phyloP scores from a whole-genome alignment of 2,113 vertebrate genomes.

The Mola mola region DNA sequence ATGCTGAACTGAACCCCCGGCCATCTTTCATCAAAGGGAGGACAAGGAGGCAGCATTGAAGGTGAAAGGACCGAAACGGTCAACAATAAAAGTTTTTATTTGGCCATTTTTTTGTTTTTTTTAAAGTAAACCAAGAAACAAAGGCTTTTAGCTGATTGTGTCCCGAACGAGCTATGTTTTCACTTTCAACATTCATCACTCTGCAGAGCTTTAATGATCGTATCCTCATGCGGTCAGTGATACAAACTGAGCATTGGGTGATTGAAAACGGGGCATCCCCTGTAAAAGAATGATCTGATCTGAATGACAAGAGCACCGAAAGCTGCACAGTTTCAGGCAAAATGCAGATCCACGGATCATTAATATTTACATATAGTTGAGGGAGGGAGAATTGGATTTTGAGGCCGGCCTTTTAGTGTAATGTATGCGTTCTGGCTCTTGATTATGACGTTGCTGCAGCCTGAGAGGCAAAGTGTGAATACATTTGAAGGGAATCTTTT shows the following conservation, averaged over 20 bases:
- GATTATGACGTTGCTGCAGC: slow-evolving; percentile 62
- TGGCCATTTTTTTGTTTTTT: not conserved
- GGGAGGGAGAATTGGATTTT: slow-evolving; percentile 71
- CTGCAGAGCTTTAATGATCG: not conserved
- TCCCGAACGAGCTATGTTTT: slow-evolving; percentile 6
- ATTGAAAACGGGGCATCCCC: not conserved
- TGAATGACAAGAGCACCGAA: slow-evolving; percentile 43
- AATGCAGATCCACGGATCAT: slow-evolving; percentile 73
- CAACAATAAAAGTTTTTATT: slow-evolving; percentile 12
- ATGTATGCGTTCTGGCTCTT: slow-evolving; percentile 73
- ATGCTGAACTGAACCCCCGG: slow-evolving; percentile 53
- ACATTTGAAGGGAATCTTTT: slow-evolving; percentile 74
- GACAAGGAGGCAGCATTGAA: slow-evolving; percentile 40
- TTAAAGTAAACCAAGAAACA: slow-evolving; percentile 3
- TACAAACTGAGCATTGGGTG: too few species aligned
- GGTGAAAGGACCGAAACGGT: slow-evolving; percentile 47
- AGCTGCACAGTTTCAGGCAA: slow-evolving; percentile 53
- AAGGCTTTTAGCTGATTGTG: slow-evolving; percentile 1
- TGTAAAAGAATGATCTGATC: slow-evolving; percentile 32
- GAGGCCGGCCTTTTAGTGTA: slow-evolving; percentile 66
- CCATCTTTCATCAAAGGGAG: slow-evolving; percentile 54
- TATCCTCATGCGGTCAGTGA: slow-evolving; percentile 10
- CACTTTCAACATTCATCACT: too few species aligned
- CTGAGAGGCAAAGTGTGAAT: slow-evolving; percentile 72
- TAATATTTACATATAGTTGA: slow-evolving; percentile 76